Conservation (phyloP, 2,113 vertebrate genomes). For the Amblyopsis rosae region DNA sequence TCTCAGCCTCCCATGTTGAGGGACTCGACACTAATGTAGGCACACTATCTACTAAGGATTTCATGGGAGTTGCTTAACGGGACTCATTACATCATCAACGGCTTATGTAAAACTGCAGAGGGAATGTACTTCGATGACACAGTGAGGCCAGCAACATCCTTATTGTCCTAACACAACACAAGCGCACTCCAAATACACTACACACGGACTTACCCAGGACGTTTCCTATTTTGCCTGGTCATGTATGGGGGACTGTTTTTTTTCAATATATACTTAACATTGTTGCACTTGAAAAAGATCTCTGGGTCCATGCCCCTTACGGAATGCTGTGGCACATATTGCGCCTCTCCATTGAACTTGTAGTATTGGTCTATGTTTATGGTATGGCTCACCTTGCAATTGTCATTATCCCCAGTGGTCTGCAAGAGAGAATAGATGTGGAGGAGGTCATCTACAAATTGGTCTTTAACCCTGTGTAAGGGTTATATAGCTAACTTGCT, state of each 20-base stretch:
- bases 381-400: constrained; percentile 39
- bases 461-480: constrained; percentile 49
- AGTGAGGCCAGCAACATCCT: constrained; percentile 23
- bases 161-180: constrained; percentile 5
- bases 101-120: constrained; percentile 30
- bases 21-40: constrained; percentile 60
- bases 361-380: constrained; percentile 37
- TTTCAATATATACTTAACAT: constrained; percentile 41
- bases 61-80: constrained; percentile 39
- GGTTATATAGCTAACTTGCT: constrained; percentile 25
- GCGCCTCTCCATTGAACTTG: constrained; percentile 27
- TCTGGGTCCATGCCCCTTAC: neutral
- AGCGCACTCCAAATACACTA: constrained; percentile 11
- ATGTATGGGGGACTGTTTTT: constrained; percentile 31
- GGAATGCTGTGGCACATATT: neutral
- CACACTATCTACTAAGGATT: constrained; percentile 55
- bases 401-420: constrained; percentile 30
- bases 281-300: constrained; percentile 58
- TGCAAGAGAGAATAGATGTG: constrained; percentile 20
- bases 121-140: constrained; percentile 30
- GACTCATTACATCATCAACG: constrained; percentile 26
- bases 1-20: constrained; percentile 54
- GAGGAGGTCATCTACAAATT: constrained; percentile 5
- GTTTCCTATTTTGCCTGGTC: constrained; percentile 36
- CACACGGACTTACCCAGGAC: constrained; percentile 34